Evolutionary conservation across 2,113 vertebrate species (phyloP), one percentile per base, ranked within the genome.

Genomic region (Pica pica): DNA sequence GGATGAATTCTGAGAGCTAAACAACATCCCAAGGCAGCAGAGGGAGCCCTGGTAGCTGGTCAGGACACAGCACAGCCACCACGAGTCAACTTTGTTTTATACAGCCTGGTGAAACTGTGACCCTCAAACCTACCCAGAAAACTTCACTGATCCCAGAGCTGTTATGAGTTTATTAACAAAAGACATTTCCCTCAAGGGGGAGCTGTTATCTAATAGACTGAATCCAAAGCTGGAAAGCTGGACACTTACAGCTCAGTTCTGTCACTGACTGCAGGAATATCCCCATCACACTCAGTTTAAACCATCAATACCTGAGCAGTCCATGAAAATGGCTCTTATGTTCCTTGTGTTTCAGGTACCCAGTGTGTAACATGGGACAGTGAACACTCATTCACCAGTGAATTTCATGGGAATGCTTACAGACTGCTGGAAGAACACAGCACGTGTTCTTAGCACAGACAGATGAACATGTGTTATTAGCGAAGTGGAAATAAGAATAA

Each of bases 131-230:
- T 5, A 30, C 4, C 42, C 42, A 50, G 55, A 44, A 60, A 39
- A 8, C 26, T 26, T 26, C 69, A n/a, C 13, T 4, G 23, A 24
- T 0, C 26, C 24, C 82, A 70, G 8, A 81, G 22, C 24, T 0
- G 13, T 31, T 33, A 89, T 0, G n/a, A 41, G 49, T 82, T 81
- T 42, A 90, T 83, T 53, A 53, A 52, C 37, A 56, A 63, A 76
- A 39, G 71, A 10, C 11, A 23, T 23, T 87, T 94, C 95, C 95
- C 94, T 97, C 89, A 87, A 95, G 95, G 95, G 93, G 95, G 94
- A 95, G 96, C 96, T 95, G 89, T 95, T 67, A 91, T 84, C 89
- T 56, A 81, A 64, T 13, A n/a, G 42, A 87, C 77, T 21, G 80
- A 74, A 76, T 11, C 28, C 68, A 78, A 55, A 86, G 26, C 28